These are phyloP conservation scores for Pocillopora meandrina DNA, from an alignment of 92 coral and sea anemone species.

Conservation along the genomic window DNA sequence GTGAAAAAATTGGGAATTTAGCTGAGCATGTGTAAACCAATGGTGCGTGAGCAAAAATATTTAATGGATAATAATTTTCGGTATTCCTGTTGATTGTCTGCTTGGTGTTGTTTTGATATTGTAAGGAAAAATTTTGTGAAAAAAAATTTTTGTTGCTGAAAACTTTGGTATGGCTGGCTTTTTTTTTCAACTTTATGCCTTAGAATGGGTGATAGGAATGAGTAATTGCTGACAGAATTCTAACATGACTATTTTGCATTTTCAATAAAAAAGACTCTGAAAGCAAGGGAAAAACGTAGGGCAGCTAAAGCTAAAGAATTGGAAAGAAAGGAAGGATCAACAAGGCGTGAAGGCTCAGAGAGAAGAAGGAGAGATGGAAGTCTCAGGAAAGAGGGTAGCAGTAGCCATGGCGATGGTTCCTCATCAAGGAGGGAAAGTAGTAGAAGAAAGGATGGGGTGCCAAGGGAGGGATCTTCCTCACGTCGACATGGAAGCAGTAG, in stretches of 20 bases:
- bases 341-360: constrained; percentile 60
- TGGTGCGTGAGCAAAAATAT: too few relatives aligned
- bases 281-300: constrained; percentile 81
- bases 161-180: too few relatives aligned
- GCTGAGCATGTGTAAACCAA: too few relatives aligned
- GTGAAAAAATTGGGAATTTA: too few relatives aligned
- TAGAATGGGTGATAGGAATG: too few relatives aligned
- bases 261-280: constrained; percentile 60
- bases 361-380: constrained; percentile 75
- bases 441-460: constrained; percentile 55
- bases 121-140: too few relatives aligned
- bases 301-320: constrained; percentile 73
- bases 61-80: too few relatives aligned
- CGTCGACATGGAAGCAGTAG: constrained; percentile 47
- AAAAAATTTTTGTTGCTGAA: too few relatives aligned
- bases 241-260: neutral
- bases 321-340: constrained; percentile 63
- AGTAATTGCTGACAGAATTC: neutral
- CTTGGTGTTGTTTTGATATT: too few relatives aligned
- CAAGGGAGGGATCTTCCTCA: constrained; percentile 55
- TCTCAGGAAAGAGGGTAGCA: constrained; percentile 49
- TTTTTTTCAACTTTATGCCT: too few relatives aligned
- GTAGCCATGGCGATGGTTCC: constrained; percentile 50
- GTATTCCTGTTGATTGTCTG: too few relatives aligned
- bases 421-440: constrained; percentile 47